Evolutionary conservation across 2,888 invertebrate genomes (phyloP), one percentile per base, ranked within the genome.

Genomic region (Thyatira batis): DNA sequence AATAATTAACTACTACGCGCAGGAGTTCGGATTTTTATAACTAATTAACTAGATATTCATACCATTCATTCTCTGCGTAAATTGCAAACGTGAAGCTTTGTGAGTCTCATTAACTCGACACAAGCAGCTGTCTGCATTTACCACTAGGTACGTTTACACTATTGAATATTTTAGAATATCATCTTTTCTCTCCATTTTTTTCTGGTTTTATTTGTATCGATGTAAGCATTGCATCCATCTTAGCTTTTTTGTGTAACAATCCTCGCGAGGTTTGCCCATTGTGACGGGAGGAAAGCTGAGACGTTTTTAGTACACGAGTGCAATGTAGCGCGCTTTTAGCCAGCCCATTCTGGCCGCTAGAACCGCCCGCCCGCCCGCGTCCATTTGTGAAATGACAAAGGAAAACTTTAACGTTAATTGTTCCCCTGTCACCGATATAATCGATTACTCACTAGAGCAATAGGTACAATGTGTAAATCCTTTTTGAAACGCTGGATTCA

Each of bases 251-350:
- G 57, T 60, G 57, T 50, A 50, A 49, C 53, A 52, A 52, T 56
- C 63, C 53, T 50, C 17, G 50, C 53, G 56, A 53, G 57, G 58
- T 53, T 60, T 61, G 39, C 49, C 50, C 20, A 64, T 57, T 52
- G 60, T 69, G 68, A 67, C 68, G 65, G 65, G 65, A 59, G 53
- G 63, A 60, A 63, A 71, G 65, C 65, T 53, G 67, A 65, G 72
- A 59, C 65, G 61, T 57, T 60, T 65, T n/a, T n/a, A n/a, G n/a
- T n/a, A n/a, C 51, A 63, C 57, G 56, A 62, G 67, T 61, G 70
- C 66, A 70, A 69, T 74, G 75, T 70, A 59, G 60, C 59, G 62
- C 63, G 73, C 76, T 75, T 76, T 75, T 69, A 73, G 71, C 68
- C 63, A 61, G 64, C 69, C 63, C 52, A 46, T 61, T 46, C 60